phyloP scores from a whole-genome alignment of 2,797 vertebrate species.

The Siniperca obscura region DNA sequence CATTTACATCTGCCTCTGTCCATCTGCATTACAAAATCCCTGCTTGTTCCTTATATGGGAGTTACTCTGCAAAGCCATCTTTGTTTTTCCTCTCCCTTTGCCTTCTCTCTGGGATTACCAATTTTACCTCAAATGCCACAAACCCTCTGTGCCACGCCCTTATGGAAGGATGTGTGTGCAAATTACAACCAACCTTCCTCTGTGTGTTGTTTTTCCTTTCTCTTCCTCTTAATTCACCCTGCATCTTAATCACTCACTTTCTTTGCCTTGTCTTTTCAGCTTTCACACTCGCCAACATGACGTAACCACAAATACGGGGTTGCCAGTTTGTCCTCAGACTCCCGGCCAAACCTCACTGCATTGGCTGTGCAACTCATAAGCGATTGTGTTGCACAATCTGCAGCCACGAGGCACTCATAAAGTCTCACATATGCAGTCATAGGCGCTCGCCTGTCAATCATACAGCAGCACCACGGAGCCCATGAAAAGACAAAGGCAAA shows the following conservation, averaged over 20 bases:
- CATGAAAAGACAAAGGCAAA: slow-evolving; percentile 29
- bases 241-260: slow-evolving; percentile 47
- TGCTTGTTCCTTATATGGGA: slow-evolving; percentile 38
- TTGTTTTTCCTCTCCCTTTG: slow-evolving; percentile 21
- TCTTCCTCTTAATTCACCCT: slow-evolving; percentile 41
- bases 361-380: slow-evolving; percentile 22
- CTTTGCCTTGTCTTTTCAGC: slow-evolving; percentile 64
- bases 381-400: slow-evolving; percentile 54
- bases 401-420: slow-evolving; percentile 32
- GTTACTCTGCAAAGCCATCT: slow-evolving; percentile 13
- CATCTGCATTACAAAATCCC: slow-evolving; percentile 48
- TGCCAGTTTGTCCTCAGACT: slow-evolving; percentile 51
- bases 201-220: slow-evolving; percentile 39
- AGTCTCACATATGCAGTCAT: slow-evolving; percentile 33
- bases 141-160: slow-evolving; percentile 22
- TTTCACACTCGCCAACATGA: slow-evolving; percentile 66
- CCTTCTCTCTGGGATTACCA: slow-evolving; percentile 31
- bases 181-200: slow-evolving; percentile 47
- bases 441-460: slow-evolving; percentile 57
- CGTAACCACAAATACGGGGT: slow-evolving; percentile 42
- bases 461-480: slow-evolving; percentile 7
- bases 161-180: slow-evolving; percentile 20
- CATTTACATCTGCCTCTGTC: slow-evolving; percentile 68
- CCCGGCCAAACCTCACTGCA: slow-evolving; percentile 53
- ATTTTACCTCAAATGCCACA: slow-evolving; percentile 33